A percentile compares a stretch with the other conserved stretches of the same genome.
These are phyloP conservation scores for Lycia hirtaria DNA, from an alignment of 2,888 invertebrate genomes.

Conservation along the genomic window DNA sequence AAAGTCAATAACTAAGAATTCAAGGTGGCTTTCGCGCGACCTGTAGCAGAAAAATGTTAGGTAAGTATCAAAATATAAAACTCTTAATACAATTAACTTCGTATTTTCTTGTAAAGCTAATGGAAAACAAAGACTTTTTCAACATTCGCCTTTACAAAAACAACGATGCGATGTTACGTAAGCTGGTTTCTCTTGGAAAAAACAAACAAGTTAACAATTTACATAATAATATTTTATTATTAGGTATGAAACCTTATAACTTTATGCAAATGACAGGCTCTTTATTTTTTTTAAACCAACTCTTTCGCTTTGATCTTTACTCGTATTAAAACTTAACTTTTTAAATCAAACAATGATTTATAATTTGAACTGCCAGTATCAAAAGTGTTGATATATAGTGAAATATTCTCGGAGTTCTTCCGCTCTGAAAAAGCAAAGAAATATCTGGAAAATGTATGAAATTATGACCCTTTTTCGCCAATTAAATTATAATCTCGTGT, in stretches of 20 bases:
- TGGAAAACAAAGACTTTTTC: constrained; percentile 4
- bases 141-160: neutral
- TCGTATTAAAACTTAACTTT: neutral
- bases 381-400: constrained; percentile 56
- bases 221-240: neutral
- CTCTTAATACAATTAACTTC: constrained; percentile 10
- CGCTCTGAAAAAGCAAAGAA: constrained; percentile 56
- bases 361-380: neutral
- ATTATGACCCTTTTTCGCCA: constrained; percentile 31
- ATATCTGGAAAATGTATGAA: constrained; percentile 27
- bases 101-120: constrained; percentile 17
- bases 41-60: neutral
- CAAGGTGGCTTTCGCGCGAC: neutral
- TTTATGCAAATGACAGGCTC: neutral
- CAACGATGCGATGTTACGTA: neutral
- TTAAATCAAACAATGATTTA: neutral
- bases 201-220: neutral
- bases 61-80: neutral
- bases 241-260: neutral
- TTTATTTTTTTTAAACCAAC: neutral
- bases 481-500: constrained; percentile 26
- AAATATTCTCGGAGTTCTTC: constrained; percentile 56
- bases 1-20: neutral
- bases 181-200: neutral
- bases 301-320: neutral